These are phyloP conservation scores for Origma solitaria DNA, from an alignment of 2,113 vertebrate species.

Conservation along the genomic window DNA sequence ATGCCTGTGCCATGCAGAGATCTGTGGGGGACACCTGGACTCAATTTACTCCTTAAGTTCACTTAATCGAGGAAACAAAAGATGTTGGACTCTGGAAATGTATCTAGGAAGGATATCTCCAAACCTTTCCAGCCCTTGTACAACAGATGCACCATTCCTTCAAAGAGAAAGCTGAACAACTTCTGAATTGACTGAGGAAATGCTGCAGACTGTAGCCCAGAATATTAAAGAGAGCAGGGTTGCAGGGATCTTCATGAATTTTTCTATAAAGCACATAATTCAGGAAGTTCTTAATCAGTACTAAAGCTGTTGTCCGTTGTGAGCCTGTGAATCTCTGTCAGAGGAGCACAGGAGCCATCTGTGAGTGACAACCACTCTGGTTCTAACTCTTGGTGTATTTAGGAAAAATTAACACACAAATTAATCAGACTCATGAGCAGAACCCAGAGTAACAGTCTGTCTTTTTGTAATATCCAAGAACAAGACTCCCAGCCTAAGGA, in stretches of 20 bases:
- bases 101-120: neutral
- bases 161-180: neutral
- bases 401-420: neutral
- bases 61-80: neutral
- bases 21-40: neutral
- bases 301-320: neutral
- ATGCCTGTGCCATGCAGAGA: neutral
- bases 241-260: neutral
- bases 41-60: neutral
- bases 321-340: neutral
- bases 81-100: neutral
- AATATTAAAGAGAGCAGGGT: neutral
- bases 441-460: neutral
- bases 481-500: neutral
- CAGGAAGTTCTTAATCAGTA: neutral
- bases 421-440: neutral
- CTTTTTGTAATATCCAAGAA: neutral
- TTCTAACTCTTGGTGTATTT: neutral
- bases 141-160: neutral
- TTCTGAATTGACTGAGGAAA: neutral
- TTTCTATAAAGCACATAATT: neutral
- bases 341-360: neutral
- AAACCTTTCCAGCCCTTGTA: neutral
- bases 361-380: neutral
- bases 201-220: neutral